Base-by-base conservation (phyloP, 2,797 vertebrate species). In the Poliocrania exsul region DNA sequence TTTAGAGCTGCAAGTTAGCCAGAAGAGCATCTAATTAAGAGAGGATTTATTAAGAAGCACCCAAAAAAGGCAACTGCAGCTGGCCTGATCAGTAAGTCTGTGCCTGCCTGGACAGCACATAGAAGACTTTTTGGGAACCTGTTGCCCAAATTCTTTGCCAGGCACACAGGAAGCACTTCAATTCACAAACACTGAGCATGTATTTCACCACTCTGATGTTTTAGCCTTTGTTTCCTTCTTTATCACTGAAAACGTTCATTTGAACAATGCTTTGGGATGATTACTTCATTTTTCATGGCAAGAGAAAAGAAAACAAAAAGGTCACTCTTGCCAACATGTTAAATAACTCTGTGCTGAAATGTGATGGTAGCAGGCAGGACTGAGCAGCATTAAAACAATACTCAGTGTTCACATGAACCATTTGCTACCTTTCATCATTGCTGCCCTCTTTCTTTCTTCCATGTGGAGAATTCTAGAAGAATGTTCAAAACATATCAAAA, bases 381-480 rank as follows among this genome's bases (percentile, higher is more conserved):
- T 35, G 44, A 65, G 28, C 2, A 35, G 42, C 38, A 28, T 35
- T 71, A 38, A 38, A 84, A 38, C 24, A 3, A 28, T 25, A 42
- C 13, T 77, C 20, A 15, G 7, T 25, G 10, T 31, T 70, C 25
- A 78, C 29, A 26, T 2, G 3, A 86, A 49, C 35, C 3, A 3
- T 57, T 54, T 1, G 5, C 50, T 60, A 16, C 38, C 29, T 73
- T 57, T 58, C 56, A 17, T 62, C 11, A 5, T 18, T 1, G 1
- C 56, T 85, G 80, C 24, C 64, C 51, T 86, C 53, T 46, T 88
- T 38, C 49, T 66, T 79, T 60, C 33, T 64, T 70, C 71, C 2
- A 16, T 24, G 38, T 49, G 64, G 61, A 87, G 62, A 71, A 74
- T 95, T 92, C 86, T 74, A 93, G 79, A 93, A 80, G 60, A 73